Evolutionary conservation across 2,888 invertebrate genomes (phyloP).

Genomic region (Drosophila mayaguana): DNA sequence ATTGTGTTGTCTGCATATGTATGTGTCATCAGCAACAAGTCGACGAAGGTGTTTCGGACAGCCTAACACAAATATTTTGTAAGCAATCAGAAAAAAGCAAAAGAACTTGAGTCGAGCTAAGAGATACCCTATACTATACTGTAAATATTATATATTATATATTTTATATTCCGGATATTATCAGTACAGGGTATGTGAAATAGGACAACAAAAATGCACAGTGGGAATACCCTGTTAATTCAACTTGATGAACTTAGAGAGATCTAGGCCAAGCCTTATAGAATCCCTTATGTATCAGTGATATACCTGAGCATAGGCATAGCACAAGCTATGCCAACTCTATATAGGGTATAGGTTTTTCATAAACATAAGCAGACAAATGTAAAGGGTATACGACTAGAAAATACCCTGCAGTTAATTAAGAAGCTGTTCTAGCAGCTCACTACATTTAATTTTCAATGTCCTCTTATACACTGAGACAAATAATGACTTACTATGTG

Average conservation of each 20-base stretch:
- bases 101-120: background rate
- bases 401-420: background rate
- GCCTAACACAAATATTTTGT: conserved; percentile 1
- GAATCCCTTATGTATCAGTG: background rate
- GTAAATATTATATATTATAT: too few species aligned
- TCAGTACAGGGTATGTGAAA: too few species aligned
- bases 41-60: conserved; percentile 26
- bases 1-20: conserved; percentile 17
- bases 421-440: background rate
- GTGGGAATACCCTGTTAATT: conserved; percentile 3
- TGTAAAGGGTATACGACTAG: background rate
- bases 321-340: background rate
- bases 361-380: background rate
- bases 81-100: conserved; percentile 2
- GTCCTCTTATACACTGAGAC: background rate
- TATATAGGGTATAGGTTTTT: background rate
- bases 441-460: background rate
- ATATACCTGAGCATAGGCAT: background rate
- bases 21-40: conserved; percentile 68
- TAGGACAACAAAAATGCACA: too few species aligned
- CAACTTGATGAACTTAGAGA: background rate
- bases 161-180: too few species aligned
- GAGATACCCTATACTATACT: background rate
- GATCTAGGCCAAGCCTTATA: background rate
- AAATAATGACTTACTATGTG: background rate